Evolutionary conservation across 2,888 invertebrate species (phyloP).

Genomic region (Epinotia nisella): DNA sequence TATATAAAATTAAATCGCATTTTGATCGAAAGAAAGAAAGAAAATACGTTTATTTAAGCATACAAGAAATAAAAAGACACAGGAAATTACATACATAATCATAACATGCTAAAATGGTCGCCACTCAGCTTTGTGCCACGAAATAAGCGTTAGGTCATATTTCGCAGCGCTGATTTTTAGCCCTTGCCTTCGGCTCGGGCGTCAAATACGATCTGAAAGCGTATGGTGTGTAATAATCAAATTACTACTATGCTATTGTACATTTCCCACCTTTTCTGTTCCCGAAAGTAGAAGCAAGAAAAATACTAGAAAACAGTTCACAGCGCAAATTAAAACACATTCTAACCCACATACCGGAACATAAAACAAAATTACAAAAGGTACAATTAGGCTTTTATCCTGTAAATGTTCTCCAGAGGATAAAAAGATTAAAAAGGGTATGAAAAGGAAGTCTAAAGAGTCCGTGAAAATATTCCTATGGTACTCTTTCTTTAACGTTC

Average conservation of each 20-base stretch:
- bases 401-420: conserved; percentile 20
- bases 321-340: conserved; percentile 4
- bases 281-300: background rate
- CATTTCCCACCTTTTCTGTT: background rate
- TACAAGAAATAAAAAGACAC: too few species aligned
- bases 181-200: too few species aligned
- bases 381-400: conserved; percentile 14
- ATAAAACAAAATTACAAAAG: conserved; percentile 29
- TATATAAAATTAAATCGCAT: too few species aligned
- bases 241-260: background rate
- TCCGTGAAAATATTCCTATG: conserved; percentile 6
- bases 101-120: too few species aligned
- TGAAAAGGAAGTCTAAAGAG: conserved; percentile 11
- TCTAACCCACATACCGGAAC: background rate
- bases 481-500: conserved; percentile 19
- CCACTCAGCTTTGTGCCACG: too few species aligned
- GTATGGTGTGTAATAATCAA: too few species aligned
- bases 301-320: background rate
- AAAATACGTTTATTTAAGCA: too few species aligned
- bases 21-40: too few species aligned
- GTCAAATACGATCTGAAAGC: too few species aligned
- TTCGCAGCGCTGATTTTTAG: too few species aligned
- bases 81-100: too few species aligned
- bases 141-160: too few species aligned
- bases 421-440: conserved; percentile 23